Conservation (phyloP, 1,140 invertebrate species). For the Temnothorax nylanderi region DNA sequence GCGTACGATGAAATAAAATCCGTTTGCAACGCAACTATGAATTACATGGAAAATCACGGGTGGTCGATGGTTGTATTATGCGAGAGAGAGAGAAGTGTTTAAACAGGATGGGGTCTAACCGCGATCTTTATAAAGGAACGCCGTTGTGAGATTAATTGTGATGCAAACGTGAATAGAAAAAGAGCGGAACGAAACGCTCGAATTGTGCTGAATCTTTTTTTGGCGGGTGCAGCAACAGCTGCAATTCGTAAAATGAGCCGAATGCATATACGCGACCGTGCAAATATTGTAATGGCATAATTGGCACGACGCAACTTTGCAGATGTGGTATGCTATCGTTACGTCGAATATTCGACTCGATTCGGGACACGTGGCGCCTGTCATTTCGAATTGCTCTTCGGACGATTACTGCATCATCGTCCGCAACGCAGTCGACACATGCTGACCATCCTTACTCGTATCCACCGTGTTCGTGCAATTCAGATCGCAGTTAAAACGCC, state of each 20-base stretch:
- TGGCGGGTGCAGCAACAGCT: not conserved
- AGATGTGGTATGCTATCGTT: constrained; percentile 4
- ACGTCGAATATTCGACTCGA: constrained; percentile 50
- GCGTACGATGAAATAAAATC: constrained; percentile 44
- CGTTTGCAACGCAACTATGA: not conserved
- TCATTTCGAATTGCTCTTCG: constrained; percentile 56
- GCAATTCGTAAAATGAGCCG: constrained; percentile 41
- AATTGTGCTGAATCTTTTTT: constrained; percentile 28
- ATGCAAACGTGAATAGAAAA: not conserved
- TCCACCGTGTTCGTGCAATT: constrained; percentile 39
- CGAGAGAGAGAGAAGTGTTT: constrained; percentile 1
- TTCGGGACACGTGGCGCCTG: constrained; percentile 30
- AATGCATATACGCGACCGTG: not conserved
- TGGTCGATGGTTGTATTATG: not conserved
- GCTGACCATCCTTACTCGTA: not conserved
- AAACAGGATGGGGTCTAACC: constrained; percentile 7
- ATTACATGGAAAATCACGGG: constrained; percentile 34
- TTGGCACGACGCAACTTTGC: constrained; percentile 32
- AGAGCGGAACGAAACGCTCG: not conserved
- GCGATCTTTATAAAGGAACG: constrained; percentile 22
- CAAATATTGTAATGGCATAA: constrained; percentile 37
- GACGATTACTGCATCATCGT: constrained; percentile 37
- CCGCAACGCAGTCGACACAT: constrained; percentile 22
- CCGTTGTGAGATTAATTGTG: constrained; percentile 26
- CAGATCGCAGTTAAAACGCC: not conserved